Percentiles rank a stretch among this genome's conserved stretches.
Evolutionary conservation across 2,888 invertebrate species (phyloP).

Genomic region (Argyra leucocephala): DNA sequence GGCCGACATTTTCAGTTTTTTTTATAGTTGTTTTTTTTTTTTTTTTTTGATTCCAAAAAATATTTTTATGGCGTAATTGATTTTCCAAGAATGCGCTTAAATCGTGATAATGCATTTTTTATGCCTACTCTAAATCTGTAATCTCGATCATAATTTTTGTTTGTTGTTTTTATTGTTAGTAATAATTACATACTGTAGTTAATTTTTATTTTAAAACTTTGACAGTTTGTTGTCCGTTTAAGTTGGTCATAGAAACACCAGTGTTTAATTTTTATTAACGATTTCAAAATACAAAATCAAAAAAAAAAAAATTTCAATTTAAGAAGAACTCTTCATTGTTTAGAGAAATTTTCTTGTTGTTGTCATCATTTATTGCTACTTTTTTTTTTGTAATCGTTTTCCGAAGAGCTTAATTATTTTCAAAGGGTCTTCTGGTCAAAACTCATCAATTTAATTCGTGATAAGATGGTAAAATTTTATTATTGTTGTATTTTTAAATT

Average conservation of each 20-base stretch:
- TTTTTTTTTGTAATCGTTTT: neutral
- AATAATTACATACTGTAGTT: too few species aligned
- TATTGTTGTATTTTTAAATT: too few species aligned
- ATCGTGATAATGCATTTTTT: slow-evolving; percentile 11
- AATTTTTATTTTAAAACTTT: too few species aligned
- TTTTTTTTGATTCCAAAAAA: neutral
- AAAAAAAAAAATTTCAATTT: too few species aligned
- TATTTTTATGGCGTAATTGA: slow-evolving; percentile 6
- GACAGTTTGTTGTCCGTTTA: too few species aligned
- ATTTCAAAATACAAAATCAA: too few species aligned
- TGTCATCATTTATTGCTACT: neutral
- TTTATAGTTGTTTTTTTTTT: neutral
- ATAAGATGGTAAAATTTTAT: neutral
- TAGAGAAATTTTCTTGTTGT: too few species aligned
- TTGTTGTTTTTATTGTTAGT: neutral
- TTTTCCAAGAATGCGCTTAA: slow-evolving; percentile 6
- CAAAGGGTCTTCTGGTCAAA: neutral
- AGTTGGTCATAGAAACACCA: too few species aligned
- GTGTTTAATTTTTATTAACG: too few species aligned
- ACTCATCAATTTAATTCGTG: slow-evolving; percentile 3
- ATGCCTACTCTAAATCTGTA: neutral
- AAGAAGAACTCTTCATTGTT: too few species aligned
- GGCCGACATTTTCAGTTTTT: neutral
- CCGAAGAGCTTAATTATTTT: neutral
- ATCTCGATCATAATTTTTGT: neutral